Evolutionary conservation across 2,113 vertebrate genomes (phyloP).

Genomic region (Protomyctophum bolini): DNA sequence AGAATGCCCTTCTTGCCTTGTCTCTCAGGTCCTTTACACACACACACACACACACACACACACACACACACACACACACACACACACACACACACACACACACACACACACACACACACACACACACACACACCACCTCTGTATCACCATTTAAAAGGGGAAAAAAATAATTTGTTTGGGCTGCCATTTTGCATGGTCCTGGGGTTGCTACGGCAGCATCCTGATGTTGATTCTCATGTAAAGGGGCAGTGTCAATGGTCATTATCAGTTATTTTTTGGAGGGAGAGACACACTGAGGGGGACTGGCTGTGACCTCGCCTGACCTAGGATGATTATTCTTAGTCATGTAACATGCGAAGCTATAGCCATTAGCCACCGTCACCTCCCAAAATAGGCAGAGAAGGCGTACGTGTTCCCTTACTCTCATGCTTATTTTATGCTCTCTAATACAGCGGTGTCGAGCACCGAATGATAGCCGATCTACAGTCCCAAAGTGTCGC

Average conservation of each 20-base stretch:
- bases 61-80: constrained; percentile 24
- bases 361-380: constrained; percentile 2
- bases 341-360: constrained; percentile 60
- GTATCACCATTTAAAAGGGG: constrained; percentile 75
- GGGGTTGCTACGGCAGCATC: constrained; percentile 64
- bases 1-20: no score
- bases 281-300: constrained; percentile 73
- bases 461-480: no score
- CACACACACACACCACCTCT: constrained; percentile 48
- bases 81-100: constrained; percentile 24
- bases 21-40: no score
- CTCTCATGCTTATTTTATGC: no score
- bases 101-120: constrained; percentile 24
- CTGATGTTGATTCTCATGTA: constrained; percentile 86
- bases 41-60: constrained; percentile 24
- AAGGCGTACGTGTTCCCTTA: not conserved
- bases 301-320: constrained; percentile 73
- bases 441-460: no score
- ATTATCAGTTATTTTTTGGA: constrained; percentile 85
- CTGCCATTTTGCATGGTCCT: constrained; percentile 72
- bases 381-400: constrained; percentile 18
- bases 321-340: constrained; percentile 77
- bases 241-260: constrained; percentile 80
- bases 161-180: constrained; percentile 79
- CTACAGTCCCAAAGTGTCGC: no score